Evolutionary conservation across 2,888 invertebrate species (phyloP).

Genomic region (Deladenus siricidicola): DNA sequence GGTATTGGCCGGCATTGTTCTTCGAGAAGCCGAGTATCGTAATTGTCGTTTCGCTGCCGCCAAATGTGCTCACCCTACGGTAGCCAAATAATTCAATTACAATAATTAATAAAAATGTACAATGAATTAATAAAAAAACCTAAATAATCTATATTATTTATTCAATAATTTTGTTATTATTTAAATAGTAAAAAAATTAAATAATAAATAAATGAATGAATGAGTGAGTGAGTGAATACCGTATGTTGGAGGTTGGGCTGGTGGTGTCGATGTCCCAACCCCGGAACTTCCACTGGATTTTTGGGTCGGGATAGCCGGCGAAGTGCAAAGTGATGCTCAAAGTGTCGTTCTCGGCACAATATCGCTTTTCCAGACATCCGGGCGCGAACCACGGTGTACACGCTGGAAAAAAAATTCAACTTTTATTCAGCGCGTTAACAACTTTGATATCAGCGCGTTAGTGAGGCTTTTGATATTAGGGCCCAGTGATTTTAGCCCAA

Average conservation of each 20-base stretch:
- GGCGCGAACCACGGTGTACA: constrained; percentile 67
- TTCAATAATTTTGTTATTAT: too few species aligned
- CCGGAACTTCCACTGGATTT: constrained; percentile 59
- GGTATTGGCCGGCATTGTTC: constrained; percentile 84
- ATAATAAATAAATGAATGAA: too few species aligned
- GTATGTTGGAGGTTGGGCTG: constrained; percentile 38
- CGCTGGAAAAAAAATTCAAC: constrained; percentile 35
- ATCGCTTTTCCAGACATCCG: constrained; percentile 62
- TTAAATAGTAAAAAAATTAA: too few species aligned
- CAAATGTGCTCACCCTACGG: constrained; percentile 42
- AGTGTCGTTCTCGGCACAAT: constrained; percentile 84
- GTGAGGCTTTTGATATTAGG: too few species aligned
- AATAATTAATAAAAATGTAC: too few species aligned
- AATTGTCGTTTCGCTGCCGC: constrained; percentile 52
- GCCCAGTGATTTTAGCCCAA: too few species aligned
- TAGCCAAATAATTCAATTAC: too few species aligned
- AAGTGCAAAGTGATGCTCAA: constrained; percentile 85
- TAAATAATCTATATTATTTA: too few species aligned
- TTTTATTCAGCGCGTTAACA: too few species aligned
- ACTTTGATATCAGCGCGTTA: too few species aligned
- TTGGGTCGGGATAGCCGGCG: constrained; percentile 90
- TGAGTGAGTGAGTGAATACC: constrained; percentile 4
- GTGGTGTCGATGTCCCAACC: constrained; percentile 50
- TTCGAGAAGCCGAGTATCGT: constrained; percentile 57
- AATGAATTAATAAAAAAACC: too few species aligned